phyloP scores from a whole-genome alignment of 2,888 invertebrate species.

The Allygus modestus region DNA sequence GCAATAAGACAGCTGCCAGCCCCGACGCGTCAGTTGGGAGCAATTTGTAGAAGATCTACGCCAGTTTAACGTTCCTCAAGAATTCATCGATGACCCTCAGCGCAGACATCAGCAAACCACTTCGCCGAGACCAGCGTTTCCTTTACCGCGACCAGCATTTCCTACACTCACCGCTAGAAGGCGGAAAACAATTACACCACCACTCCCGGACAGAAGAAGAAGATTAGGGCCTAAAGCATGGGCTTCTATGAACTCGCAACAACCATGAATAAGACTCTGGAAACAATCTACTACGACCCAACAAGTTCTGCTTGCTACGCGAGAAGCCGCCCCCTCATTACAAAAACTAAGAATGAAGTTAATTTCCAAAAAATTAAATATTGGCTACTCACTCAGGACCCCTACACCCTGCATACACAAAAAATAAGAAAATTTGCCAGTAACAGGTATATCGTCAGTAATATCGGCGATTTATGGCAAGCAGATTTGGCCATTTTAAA shows the following conservation, averaged over 20 bases:
- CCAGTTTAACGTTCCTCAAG: background rate
- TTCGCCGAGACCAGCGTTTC: background rate
- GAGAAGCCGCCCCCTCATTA: background rate
- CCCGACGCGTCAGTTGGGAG: background rate
- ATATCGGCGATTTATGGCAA: constrained; percentile 29
- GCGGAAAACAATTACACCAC: background rate
- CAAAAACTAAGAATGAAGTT: background rate
- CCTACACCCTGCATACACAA: constrained; percentile 1
- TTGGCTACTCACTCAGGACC: constrained; percentile 11
- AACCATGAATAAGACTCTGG: constrained; percentile 1
- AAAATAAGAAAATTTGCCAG: background rate
- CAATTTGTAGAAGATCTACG: background rate
- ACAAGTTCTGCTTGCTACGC: background rate
- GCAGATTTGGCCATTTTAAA: background rate
- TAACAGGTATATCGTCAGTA: constrained; percentile 5
- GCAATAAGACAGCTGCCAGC: background rate
- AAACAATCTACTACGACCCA: background rate
- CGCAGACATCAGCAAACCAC: background rate
- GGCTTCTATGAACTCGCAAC: background rate
- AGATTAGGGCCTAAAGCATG: background rate
- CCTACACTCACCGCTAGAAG: background rate
- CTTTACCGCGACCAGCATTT: background rate
- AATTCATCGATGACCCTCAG: constrained; percentile 18
- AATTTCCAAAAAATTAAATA: background rate
- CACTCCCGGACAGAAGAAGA: background rate